phyloP scores from a whole-genome alignment of 2,113 vertebrate species.

The Thryonomys swinderianus region DNA sequence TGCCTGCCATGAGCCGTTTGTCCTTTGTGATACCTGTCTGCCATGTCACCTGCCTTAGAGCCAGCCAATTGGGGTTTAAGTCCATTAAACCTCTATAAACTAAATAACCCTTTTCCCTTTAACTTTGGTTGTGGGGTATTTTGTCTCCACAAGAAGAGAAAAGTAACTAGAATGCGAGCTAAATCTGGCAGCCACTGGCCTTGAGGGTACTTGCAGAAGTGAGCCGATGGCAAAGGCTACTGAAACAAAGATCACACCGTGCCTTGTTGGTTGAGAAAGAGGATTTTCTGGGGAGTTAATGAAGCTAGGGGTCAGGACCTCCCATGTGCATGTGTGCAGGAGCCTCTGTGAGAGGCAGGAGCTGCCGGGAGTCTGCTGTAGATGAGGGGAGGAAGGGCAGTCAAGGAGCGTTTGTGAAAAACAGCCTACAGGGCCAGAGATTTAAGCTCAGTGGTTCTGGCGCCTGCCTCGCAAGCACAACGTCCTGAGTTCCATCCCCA shows the following conservation, averaged over 20 bases:
- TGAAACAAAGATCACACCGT: conserved; percentile 15
- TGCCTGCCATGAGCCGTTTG: neutral
- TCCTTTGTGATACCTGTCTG: neutral
- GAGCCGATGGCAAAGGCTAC: neutral
- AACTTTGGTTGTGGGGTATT: neutral
- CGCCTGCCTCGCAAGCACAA: no score
- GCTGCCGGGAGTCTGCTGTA: neutral
- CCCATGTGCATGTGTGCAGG: neutral
- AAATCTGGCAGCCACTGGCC: neutral
- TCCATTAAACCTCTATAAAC: neutral
- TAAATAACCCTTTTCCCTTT: neutral
- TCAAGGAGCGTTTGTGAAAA: conserved; percentile 46
- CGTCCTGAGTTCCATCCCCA: no score
- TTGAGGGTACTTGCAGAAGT: neutral
- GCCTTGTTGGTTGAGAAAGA: neutral
- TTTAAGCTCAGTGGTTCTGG: no score
- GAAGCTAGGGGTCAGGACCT: neutral
- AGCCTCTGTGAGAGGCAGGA: neutral
- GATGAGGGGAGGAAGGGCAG: neutral
- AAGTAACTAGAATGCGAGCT: neutral
- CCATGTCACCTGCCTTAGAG: neutral
- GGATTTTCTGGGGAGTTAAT: conserved; percentile 21
- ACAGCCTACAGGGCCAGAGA: no score
- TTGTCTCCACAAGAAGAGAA: neutral
- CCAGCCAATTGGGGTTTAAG: neutral